Base-by-base conservation (phyloP, 2,113 vertebrate species). In the Hystrix cristata region DNA sequence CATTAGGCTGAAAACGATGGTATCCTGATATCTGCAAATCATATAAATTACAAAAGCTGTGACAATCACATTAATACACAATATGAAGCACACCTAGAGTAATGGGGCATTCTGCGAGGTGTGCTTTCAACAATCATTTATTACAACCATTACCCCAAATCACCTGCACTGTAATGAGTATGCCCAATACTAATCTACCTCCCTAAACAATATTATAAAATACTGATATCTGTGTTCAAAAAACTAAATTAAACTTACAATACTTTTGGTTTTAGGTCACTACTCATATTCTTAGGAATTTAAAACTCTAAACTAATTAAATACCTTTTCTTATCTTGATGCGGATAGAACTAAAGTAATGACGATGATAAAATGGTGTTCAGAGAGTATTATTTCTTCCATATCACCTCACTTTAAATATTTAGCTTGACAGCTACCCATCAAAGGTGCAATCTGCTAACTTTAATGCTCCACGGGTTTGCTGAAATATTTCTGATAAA, bases 41-140 rank as follows among this genome's bases (percentile, higher is more conserved):
- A 91, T 88, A 74, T 62, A 85, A 79, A 55, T 89, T 82, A 90
- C 27, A n/a, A 95, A 94, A 95, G 11, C 67, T 76, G 12, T 80
- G 48, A 87, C 43, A 87, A 92, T 65, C 78, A 87, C n/a, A 62
- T 95, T 88, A 62, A 59, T 71, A 78, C 53, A 34, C 53, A 81
- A 27, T 65, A 76, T 60, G 23, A 91, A 46, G 10, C 34, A 60
- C 25, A 87, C 29, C 55, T 55, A 64, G 18, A 27, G 94, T 10
- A 89, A 62, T 19, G 7, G 88, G 48, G 31, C 38, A 88, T n/a
- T 86, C 78, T 34, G 74, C 1, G 27, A 72, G 5, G 67, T 19
- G 55, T 92, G 31, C 9, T 67, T 95, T 93, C 65, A 46, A 67
- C 83, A 88, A 51, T 46, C 13, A 91, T 69, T 71, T 74, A 82